Base-by-base conservation (phyloP, 2,888 invertebrate genomes). In the Lasioglossum morio region DNA sequence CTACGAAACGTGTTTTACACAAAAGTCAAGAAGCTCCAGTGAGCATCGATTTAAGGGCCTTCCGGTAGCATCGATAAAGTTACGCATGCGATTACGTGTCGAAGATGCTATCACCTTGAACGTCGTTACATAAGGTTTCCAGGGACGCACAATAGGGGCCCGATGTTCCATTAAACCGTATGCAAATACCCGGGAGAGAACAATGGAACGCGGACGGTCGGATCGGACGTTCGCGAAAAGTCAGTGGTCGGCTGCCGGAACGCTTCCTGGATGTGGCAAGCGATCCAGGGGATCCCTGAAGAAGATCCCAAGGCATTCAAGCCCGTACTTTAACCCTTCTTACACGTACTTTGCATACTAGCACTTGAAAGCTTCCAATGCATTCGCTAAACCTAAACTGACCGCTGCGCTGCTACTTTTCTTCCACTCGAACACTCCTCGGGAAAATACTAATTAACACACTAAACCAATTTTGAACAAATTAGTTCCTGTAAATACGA, bases 151-250 rank as follows among this genome's bases (percentile, higher is more conserved):
- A 91, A 93, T 93, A 86, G 85, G 78, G 80, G 72, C 82, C 82
- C 85, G 89, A 87, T 91, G 91, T 92, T 91, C 92, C 92, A 93
- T 92, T 93, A 93, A 93, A 93, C 92, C 92, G 91, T 90, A 93
- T 93, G 93, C 92, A 92, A 90, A 92, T 89, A 77, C 82, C 73
- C 30, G 27, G 8, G 86, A 77, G 74, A 85, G 89, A 92, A 93
- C 93, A 93, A 93, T 93, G 92, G 92, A 89, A 92, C 89, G 85
- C 90, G 88, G 80, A 90, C 88, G 87, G 85, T 48, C 86, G 91
- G 88, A 91, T 91, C 37, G 88, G 89, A 89, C 85, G 91, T 89
- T 89, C 90, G 91, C 87, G 89, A 92, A 91, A 91, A 92, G 85
- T 85, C 89, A 87, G 87, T 85, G 87, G 87, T 84, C 83, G 85